phyloP scores from a whole-genome alignment of 2,797 vertebrate genomes.

The Falco naumanni region DNA sequence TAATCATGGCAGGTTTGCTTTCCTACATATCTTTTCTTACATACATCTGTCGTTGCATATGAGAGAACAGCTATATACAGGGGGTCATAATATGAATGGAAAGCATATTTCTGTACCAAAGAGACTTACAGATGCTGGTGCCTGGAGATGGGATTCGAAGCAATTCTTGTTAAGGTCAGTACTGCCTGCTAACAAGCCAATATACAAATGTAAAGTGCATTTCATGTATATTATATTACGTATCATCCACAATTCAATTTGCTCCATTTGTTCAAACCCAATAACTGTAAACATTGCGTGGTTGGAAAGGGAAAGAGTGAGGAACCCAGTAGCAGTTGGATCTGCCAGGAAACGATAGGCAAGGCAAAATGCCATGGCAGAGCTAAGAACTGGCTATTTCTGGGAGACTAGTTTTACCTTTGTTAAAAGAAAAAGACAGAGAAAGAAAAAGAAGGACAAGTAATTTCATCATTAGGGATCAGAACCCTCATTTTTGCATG shows the following conservation, averaged over 20 bases:
- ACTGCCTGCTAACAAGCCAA: neutral
- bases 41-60: neutral
- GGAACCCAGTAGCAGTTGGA: neutral
- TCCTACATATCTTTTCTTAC: neutral
- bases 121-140: neutral
- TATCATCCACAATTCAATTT: neutral
- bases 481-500: neutral
- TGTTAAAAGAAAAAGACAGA: neutral
- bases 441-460: neutral
- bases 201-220: neutral
- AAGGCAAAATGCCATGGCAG: neutral
- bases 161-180: neutral
- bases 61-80: neutral
- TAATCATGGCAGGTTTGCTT: slow-evolving; percentile 27
- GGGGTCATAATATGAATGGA: neutral
- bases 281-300: neutral
- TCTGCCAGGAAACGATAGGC: neutral
- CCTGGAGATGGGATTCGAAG: neutral
- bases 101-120: neutral
- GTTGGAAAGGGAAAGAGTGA: neutral
- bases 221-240: neutral
- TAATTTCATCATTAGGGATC: neutral
- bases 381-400: neutral
- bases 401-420: neutral
- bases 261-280: neutral